Conservation (phyloP, 1,140 invertebrate genomes). For the Trichogramma pretiosum region DNA sequence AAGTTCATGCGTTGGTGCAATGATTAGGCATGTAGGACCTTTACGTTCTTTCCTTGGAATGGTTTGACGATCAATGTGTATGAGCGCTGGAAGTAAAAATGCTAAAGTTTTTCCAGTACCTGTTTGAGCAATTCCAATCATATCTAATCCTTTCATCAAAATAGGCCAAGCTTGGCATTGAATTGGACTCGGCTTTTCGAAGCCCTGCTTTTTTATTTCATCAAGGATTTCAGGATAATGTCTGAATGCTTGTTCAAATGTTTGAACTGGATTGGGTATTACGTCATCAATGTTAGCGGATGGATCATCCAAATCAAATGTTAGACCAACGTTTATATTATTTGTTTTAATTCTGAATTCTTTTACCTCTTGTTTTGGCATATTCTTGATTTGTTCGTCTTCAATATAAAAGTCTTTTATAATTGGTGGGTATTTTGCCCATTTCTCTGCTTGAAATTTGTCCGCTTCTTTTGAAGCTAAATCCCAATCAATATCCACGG, state of each 20-base stretch:
- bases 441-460: constrained; percentile 48
- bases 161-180: constrained; percentile 86
- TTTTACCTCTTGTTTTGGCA: constrained; percentile 54
- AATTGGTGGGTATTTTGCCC: constrained; percentile 56
- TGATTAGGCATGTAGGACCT: constrained; percentile 76
- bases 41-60: constrained; percentile 55
- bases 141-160: constrained; percentile 71
- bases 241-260: constrained; percentile 76
- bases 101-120: constrained; percentile 85
- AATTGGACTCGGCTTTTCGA: constrained; percentile 80
- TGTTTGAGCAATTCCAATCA: constrained; percentile 91
- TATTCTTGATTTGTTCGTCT: constrained; percentile 57
- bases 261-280: constrained; percentile 76
- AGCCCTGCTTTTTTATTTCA: constrained; percentile 75
- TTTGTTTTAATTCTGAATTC: constrained; percentile 56
- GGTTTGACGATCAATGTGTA: constrained; percentile 77
- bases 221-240: constrained; percentile 73
- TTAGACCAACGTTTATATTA: constrained; percentile 57
- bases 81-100: constrained; percentile 81
- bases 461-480: constrained; percentile 9
- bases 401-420: constrained; percentile 81
- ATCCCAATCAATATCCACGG: constrained; percentile 1
- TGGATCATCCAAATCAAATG: constrained; percentile 38
- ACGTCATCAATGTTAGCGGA: constrained; percentile 29
- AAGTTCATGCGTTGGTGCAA: constrained; percentile 85